Base-by-base conservation (phyloP, 2,888 invertebrate species). In the Glyphotaelius pellucidus region DNA sequence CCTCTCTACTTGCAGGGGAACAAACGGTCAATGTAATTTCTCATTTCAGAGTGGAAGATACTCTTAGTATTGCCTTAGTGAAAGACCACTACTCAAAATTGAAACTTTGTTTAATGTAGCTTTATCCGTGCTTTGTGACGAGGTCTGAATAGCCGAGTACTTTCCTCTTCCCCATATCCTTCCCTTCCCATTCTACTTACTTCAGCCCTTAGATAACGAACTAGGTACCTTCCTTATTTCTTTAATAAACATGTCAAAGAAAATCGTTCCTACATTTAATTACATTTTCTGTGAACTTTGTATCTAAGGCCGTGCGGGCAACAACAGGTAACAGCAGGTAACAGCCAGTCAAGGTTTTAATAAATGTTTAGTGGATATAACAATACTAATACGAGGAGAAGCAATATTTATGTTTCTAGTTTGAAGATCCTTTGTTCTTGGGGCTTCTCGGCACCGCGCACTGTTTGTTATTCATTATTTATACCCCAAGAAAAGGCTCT, bases 391-490 rank as follows among this genome's bases (percentile, higher is more conserved):
- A 38, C 47, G 9, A 47, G 42, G 86, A 86, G 42, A 83, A 83
- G 35, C 30, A 86, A 42, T 86, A 86, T 86, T 86, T 88, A 87
- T 87, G 30, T 67, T 67, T 52, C 88, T 88, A 67, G 88, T 19
- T 86, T 42, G 30, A 25, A 86, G 86, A 38, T 35, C 88, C 88
- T 88, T 88, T 88, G 88, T 88, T 88, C 88, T 88, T 5, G 15
- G 35, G 31, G 32, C 31, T 35, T 67, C 67, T 67, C 25, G 67
- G 67, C 25, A 15, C 25, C 52, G 52, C 67, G 67, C 47, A 47
- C 32, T 88, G 88, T 88, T 88, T 88, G 67, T 35, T 52, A 88
- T 88, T 88, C 88, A 88, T 88, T 88, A 88, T 88, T 88, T 88
- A 88, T 52, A 67, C 88, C 31, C 19, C 67, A 52, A 87, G 88